Evolutionary conservation across 2,113 vertebrate species (phyloP).

Genomic region (Polyodon spathula): DNA sequence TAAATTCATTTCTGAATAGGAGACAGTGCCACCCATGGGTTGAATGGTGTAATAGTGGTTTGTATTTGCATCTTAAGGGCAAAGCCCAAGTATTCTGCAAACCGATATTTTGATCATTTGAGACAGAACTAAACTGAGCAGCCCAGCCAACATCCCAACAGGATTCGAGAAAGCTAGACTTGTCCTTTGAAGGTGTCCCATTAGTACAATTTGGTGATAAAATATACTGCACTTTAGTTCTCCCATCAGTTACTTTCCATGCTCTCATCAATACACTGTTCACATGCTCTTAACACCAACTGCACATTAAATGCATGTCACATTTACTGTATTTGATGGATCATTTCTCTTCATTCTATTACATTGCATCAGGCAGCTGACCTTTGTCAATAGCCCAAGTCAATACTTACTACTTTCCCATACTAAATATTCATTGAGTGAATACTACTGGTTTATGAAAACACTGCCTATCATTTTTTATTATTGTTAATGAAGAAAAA

Average conservation of each 20-base stretch:
- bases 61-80: too few relatives aligned
- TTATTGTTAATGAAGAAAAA: too few relatives aligned
- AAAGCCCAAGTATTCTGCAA: too few relatives aligned
- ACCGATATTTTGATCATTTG: too few relatives aligned
- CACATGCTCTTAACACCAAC: conserved; percentile 9
- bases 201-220: conserved; percentile 3
- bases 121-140: too few relatives aligned
- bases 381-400: conserved; percentile 12
- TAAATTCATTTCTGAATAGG: background rate
- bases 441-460: conserved; percentile 2
- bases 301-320: conserved; percentile 12
- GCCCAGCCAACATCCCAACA: background rate
- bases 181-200: background rate
- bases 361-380: conserved; percentile 12
- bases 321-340: conserved; percentile 13
- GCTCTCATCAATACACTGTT: conserved; percentile 11
- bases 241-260: conserved; percentile 9
- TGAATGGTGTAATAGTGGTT: too few relatives aligned
- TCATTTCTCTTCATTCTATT: conserved; percentile 11
- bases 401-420: conserved; percentile 5
- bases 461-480: background rate
- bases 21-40: background rate
- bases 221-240: conserved; percentile 5
- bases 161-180: background rate
- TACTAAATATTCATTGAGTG: background rate